Evolutionary conservation across 2,113 vertebrate species (phyloP).

Genomic region (Electrona antarctica): DNA sequence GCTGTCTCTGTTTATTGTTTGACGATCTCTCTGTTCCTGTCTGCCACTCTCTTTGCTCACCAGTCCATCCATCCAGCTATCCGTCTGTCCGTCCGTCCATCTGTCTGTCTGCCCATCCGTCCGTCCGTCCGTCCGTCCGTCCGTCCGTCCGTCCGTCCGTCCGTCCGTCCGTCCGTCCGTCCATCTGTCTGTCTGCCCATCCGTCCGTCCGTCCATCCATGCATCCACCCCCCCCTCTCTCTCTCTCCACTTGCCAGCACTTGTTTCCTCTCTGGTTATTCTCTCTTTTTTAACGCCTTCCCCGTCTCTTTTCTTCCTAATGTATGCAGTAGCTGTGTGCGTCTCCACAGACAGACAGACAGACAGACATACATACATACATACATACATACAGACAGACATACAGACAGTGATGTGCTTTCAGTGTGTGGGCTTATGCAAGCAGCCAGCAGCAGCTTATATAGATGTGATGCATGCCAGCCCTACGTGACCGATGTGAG

Average conservation of each 20-base stretch:
- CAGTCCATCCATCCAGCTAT: not conserved
- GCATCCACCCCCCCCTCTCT: too few species aligned
- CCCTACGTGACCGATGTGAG: slow-evolving; percentile 17
- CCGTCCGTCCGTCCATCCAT: too few species aligned
- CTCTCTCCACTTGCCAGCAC: too few species aligned
- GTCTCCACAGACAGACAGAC: slow-evolving; percentile 39
- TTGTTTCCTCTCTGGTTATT: not conserved
- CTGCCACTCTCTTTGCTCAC: not conserved
- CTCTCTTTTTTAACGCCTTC: not conserved
- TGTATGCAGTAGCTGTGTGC: slow-evolving; percentile 13
- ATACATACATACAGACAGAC: too few species aligned
- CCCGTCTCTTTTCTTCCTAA: too few species aligned
- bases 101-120: too few species aligned
- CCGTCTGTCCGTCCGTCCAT: not conserved
- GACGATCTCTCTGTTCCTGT: not conserved
- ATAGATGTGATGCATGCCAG: slow-evolving; percentile 59
- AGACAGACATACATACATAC: too few species aligned
- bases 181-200: too few species aligned
- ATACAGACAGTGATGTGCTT: not conserved
- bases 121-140: not conserved
- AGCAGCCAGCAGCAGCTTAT: slow-evolving; percentile 39
- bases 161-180: not conserved
- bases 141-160: not conserved
- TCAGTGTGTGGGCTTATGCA: slow-evolving; percentile 34
- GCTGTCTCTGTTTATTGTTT: not conserved